These are phyloP conservation scores for Phyllostomus discolor DNA, from an alignment of 2,113 vertebrate species.

Conservation along the genomic window DNA sequence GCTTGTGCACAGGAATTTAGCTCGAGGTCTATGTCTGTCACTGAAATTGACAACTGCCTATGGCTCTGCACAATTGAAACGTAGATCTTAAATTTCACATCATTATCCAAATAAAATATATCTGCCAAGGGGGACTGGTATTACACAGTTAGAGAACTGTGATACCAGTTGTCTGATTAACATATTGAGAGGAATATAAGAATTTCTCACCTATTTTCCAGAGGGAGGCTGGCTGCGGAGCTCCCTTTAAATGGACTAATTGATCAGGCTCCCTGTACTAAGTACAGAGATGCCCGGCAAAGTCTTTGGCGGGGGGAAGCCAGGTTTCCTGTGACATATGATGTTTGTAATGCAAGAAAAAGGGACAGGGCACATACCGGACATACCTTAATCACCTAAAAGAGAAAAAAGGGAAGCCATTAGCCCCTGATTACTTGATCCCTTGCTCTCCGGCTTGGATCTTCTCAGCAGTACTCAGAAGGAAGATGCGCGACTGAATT, in stretches of 20 bases:
- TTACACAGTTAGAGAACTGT: slow-evolving; percentile 86
- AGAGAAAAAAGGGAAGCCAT: not conserved
- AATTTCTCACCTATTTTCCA: slow-evolving; percentile 86
- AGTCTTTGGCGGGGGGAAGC: slow-evolving; percentile 41
- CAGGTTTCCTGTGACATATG: slow-evolving; percentile 47
- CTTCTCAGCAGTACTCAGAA: not conserved
- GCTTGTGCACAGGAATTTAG: slow-evolving; percentile 87
- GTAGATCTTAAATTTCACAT: slow-evolving; percentile 98
- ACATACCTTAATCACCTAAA: not conserved
- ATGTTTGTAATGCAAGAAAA: not conserved
- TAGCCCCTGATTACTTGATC: not conserved
- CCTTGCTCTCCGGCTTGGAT: not conserved
- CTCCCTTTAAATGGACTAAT: slow-evolving; percentile 81
- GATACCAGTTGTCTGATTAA: slow-evolving; percentile 89
- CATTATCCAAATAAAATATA: slow-evolving; percentile 95
- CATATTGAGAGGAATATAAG: slow-evolving; percentile 87
- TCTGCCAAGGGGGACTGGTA: slow-evolving; percentile 89
- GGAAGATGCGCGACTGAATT: not conserved
- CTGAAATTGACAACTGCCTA: slow-evolving; percentile 95
- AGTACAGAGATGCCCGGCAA: slow-evolving; percentile 64
- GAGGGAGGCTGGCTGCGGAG: slow-evolving; percentile 80
- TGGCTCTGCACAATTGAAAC: slow-evolving; percentile 91
- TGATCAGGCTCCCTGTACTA: slow-evolving; percentile 77
- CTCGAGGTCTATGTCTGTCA: slow-evolving; percentile 89
- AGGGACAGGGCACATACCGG: not conserved